phyloP scores from a whole-genome alignment of 2,797 vertebrate species.

The Lepilemur septentrionalis region DNA sequence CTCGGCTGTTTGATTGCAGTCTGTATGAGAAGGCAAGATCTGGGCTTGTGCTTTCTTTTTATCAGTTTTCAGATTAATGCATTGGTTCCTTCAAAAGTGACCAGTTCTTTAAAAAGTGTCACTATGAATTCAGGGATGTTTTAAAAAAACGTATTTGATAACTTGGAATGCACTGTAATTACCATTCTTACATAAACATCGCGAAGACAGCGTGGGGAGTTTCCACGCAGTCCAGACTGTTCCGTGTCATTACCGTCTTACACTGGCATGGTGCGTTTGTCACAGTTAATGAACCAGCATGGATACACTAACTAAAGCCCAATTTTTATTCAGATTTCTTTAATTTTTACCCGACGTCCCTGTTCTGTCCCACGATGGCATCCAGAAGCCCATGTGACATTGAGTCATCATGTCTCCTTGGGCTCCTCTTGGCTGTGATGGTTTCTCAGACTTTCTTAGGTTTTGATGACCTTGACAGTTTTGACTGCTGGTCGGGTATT shows the following conservation, averaged over 20 bases:
- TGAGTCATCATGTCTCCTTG: accelerated
- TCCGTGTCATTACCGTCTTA: not conserved
- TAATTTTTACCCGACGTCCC: not conserved
- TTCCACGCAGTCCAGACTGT: not conserved
- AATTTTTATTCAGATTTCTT: not conserved
- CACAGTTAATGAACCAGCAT: not conserved
- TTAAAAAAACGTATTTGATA: not conserved
- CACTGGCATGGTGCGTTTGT: not conserved
- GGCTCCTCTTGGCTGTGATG: not conserved
- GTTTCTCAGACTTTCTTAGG: not conserved
- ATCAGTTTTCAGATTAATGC: not conserved
- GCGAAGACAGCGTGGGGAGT: not conserved
- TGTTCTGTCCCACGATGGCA: not conserved
- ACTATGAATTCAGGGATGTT: not conserved
- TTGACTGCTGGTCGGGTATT: not conserved
- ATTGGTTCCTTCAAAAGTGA: not conserved
- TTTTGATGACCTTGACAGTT: not conserved
- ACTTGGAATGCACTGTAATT: not conserved
- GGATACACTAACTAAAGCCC: not conserved
- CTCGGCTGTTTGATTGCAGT: too few relatives aligned
- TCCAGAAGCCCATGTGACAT: accelerated
- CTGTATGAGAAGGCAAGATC: too few relatives aligned
- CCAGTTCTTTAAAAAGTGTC: not conserved
- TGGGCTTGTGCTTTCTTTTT: not conserved
- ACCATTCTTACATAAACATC: not conserved